phyloP scores from a whole-genome alignment of 2,797 vertebrate species.

The Etheostoma nigrum region DNA sequence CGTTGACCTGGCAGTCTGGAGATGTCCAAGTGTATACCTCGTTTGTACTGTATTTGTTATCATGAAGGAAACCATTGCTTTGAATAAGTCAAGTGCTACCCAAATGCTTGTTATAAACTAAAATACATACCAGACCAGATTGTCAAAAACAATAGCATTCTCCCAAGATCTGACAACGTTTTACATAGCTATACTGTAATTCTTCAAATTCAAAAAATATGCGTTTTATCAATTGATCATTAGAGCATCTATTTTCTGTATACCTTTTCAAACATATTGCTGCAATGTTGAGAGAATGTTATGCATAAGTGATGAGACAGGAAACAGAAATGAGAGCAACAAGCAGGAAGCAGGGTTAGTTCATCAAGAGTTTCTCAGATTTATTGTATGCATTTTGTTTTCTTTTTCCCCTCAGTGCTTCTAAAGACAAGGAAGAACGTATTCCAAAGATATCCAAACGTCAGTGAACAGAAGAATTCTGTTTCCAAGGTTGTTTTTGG shows the following conservation, averaged over 20 bases:
- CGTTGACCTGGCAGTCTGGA: not conserved
- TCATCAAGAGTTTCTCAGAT: constrained; percentile 86
- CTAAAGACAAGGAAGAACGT: constrained; percentile 85
- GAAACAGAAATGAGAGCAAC: constrained; percentile 68
- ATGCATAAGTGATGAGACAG: constrained; percentile 46
- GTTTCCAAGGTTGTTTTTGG: constrained; percentile 57
- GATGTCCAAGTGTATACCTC: not conserved
- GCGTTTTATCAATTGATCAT: not conserved
- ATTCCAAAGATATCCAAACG: constrained; percentile 82
- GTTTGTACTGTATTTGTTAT: not conserved
- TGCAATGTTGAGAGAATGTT: constrained; percentile 61
- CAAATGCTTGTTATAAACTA: constrained; percentile 34
- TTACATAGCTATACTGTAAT: not conserved
- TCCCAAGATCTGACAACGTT: constrained; percentile 58
- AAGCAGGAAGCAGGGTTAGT: constrained; percentile 82
- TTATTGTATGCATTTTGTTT: constrained; percentile 81
- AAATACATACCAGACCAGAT: constrained; percentile 28
- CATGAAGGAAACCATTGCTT: constrained; percentile 18
- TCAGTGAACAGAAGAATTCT: constrained; percentile 80
- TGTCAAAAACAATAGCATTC: constrained; percentile 49
- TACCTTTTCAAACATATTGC: constrained; percentile 12
- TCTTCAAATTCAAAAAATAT: not conserved
- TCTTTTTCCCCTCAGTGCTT: constrained; percentile 81
- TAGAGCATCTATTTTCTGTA: not conserved
- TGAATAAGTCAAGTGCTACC: constrained; percentile 62